Evolutionary conservation across 1,140 invertebrate genomes (phyloP).

Genomic region (Tetramorium simillimum): DNA sequence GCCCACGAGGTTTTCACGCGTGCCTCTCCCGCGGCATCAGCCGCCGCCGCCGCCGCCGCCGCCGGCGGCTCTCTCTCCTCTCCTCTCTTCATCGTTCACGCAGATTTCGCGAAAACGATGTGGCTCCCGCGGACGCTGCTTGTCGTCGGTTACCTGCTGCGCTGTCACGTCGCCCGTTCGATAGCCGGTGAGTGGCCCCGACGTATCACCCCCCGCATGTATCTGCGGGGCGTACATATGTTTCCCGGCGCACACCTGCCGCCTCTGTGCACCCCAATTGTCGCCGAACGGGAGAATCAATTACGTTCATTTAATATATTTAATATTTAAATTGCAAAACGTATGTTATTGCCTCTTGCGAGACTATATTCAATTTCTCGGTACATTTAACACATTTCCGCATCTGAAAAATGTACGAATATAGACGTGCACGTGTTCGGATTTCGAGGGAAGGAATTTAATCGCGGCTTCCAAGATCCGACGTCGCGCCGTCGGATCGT

Average conservation of each 20-base stretch:
- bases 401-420: background rate
- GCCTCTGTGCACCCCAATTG: background rate
- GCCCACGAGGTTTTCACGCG: constrained; percentile 43
- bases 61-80: too few species aligned
- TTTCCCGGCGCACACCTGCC: background rate
- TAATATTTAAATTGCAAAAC: background rate
- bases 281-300: background rate
- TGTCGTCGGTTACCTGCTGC: constrained; percentile 65
- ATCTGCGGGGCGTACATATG: background rate
- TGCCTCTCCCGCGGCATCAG: constrained; percentile 12
- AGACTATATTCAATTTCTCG: background rate
- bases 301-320: too few species aligned
- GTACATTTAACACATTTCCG: background rate
- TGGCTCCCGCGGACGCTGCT: constrained; percentile 62
- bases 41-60: too few species aligned
- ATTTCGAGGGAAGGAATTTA: background rate
- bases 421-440: background rate
- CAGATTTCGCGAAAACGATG: constrained; percentile 58
- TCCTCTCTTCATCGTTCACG: background rate
- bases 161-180: constrained; percentile 62
- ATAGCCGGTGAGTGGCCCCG: constrained; percentile 69
- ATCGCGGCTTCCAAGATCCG: background rate
- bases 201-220: background rate
- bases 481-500: background rate
- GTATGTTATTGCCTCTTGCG: background rate